Conservation (phyloP, 1,140 invertebrate genomes). For the Drosophila kurseongensis region DNA sequence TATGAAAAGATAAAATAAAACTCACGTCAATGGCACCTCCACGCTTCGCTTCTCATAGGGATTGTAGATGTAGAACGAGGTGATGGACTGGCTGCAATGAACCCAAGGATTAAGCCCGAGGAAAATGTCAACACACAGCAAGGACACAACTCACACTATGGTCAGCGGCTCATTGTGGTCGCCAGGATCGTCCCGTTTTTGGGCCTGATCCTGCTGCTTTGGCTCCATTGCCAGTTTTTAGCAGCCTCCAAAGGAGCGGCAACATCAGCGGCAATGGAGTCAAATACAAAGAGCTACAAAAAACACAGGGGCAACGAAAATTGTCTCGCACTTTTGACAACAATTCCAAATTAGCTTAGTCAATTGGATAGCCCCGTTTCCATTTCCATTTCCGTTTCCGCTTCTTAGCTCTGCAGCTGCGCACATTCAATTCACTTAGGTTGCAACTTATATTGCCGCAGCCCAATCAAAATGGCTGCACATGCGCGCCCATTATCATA, state of each 20-base stretch:
- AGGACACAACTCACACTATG: conserved; percentile 35
- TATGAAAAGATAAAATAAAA: not conserved
- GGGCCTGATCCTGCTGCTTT: conserved; percentile 3
- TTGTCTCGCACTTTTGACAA: conserved; percentile 61
- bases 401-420: conserved; percentile 21
- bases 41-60: conserved; percentile 65
- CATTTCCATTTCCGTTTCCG: conserved; percentile 1
- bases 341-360: conserved; percentile 58
- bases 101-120: not conserved
- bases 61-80: conserved; percentile 60
- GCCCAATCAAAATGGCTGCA: conserved; percentile 61
- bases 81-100: conserved; percentile 34
- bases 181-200: not conserved
- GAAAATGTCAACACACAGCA: not conserved
- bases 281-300: not conserved
- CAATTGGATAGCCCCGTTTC: not conserved
- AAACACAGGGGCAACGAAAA: conserved; percentile 11
- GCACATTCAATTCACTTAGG: conserved; percentile 72
- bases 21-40: conserved; percentile 62
- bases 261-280: not conserved
- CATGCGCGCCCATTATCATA: conserved; percentile 72
- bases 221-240: conserved; percentile 24
- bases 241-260: not conserved
- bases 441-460: conserved; percentile 15
- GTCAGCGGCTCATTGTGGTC: not conserved